These are phyloP conservation scores for Lobophora halterata DNA, from an alignment of 2,888 invertebrate genomes.

Conservation along the genomic window DNA sequence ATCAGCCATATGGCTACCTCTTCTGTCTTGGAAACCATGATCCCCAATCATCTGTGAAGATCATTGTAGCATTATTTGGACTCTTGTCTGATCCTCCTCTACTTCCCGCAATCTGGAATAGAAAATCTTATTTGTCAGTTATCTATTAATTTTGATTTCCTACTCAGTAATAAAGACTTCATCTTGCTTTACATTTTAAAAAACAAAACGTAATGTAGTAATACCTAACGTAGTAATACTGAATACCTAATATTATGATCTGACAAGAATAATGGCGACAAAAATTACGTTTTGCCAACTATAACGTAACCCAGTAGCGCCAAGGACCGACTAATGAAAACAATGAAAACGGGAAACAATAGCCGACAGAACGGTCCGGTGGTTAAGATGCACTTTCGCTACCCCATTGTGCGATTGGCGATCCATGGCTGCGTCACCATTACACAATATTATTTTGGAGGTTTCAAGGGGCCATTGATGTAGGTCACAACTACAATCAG, in stretches of 20 bases:
- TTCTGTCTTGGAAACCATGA: constrained; percentile 64
- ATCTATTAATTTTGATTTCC: too few species aligned
- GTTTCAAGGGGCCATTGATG: constrained; percentile 36
- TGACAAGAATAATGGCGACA: neutral
- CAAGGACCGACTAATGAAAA: constrained; percentile 68
- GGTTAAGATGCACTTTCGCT: constrained; percentile 73
- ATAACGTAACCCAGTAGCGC: constrained; percentile 49
- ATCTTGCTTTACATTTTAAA: too few species aligned
- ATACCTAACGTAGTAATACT: neutral
- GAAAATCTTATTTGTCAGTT: neutral
- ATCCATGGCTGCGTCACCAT: constrained; percentile 59
- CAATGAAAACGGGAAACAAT: constrained; percentile 72
- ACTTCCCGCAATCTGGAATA: neutral
- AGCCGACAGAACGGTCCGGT: constrained; percentile 60
- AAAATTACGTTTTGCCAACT: constrained; percentile 10
- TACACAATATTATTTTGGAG: constrained; percentile 51
- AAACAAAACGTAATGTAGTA: neutral
- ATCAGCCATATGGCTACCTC: constrained; percentile 56
- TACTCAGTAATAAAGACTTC: neutral
- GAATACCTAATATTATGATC: neutral
- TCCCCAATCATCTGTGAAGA: constrained; percentile 50
- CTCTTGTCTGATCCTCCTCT: constrained; percentile 1
- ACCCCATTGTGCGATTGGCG: constrained; percentile 67
- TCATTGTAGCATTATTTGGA: constrained; percentile 68
- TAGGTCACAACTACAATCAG: constrained; percentile 46